phyloP scores from a whole-genome alignment of 2,888 invertebrate genomes.

The Eupithecia subumbrata region DNA sequence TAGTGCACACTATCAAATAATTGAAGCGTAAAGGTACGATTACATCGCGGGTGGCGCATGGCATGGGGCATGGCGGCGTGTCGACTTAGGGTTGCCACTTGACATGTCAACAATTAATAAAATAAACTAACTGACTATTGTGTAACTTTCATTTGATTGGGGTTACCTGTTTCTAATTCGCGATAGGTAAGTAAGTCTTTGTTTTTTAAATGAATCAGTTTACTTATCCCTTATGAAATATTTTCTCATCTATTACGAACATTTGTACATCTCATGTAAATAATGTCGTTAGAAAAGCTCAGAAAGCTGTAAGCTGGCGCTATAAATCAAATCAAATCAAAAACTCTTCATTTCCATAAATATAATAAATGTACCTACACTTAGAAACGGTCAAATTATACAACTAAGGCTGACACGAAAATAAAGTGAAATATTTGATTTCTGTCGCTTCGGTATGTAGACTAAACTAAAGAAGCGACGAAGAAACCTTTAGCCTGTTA shows the following conservation, averaged over 20 bases:
- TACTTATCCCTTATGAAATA: neutral
- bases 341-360: too few species aligned
- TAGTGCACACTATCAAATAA: conserved; percentile 47
- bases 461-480: too few species aligned
- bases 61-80: conserved; percentile 42
- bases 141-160: neutral
- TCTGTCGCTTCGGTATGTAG: too few species aligned
- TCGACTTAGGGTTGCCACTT: conserved; percentile 41
- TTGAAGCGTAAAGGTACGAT: conserved; percentile 55
- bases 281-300: neutral
- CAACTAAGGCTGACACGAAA: too few species aligned
- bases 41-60: conserved; percentile 50
- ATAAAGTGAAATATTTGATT: too few species aligned
- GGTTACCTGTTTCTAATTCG: neutral
- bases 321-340: too few species aligned
- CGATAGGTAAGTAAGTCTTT: neutral
- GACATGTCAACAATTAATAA: neutral
- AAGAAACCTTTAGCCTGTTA: too few species aligned
- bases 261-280: neutral
- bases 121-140: neutral
- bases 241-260: neutral
- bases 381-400: too few species aligned
- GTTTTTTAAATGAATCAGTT: neutral
- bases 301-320: neutral
- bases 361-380: too few species aligned